Percentiles rank a stretch among this genome's conserved stretches.
phyloP scores from a whole-genome alignment of 2,113 vertebrate species.

The Gracilinanus agilis region DNA sequence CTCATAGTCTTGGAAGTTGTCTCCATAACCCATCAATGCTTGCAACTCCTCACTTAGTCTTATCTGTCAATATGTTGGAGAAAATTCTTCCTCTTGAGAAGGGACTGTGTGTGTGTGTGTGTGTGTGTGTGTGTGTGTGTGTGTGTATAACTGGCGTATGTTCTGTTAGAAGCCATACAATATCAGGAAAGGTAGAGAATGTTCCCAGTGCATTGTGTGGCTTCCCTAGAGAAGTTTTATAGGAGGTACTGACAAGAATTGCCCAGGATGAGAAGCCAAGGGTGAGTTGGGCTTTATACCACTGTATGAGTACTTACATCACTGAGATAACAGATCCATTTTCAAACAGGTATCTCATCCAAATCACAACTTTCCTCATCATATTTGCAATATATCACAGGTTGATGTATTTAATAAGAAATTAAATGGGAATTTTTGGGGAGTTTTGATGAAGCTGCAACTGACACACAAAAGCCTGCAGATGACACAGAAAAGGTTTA shows the following conservation, averaged over 20 bases:
- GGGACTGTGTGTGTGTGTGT: not conserved
- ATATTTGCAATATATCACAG: too few relatives aligned
- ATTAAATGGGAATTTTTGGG: too few relatives aligned
- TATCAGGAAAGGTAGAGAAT: not conserved
- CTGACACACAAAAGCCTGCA: too few relatives aligned
- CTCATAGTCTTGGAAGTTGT: not conserved
- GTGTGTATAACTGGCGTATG: not conserved
- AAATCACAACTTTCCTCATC: too few relatives aligned
- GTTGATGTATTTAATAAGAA: too few relatives aligned
- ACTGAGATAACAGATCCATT: not conserved
- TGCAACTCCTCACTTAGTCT: not conserved
- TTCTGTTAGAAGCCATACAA: not conserved
- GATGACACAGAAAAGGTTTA: too few relatives aligned
- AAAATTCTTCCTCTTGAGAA: too few relatives aligned
- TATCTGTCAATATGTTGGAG: not conserved
- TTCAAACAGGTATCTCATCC: too few relatives aligned
- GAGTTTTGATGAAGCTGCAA: too few relatives aligned
- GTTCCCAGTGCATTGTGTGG: not conserved
- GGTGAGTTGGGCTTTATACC: not conserved
- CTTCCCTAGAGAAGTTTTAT: not conserved
- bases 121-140: too few relatives aligned
- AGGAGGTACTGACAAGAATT: not conserved
- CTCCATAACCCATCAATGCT: not conserved
- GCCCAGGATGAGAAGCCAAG: not conserved
- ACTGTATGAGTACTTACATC: not conserved